These are phyloP conservation scores for Tetraneura akinire DNA, from an alignment of 1,140 invertebrate species.

Conservation along the genomic window DNA sequence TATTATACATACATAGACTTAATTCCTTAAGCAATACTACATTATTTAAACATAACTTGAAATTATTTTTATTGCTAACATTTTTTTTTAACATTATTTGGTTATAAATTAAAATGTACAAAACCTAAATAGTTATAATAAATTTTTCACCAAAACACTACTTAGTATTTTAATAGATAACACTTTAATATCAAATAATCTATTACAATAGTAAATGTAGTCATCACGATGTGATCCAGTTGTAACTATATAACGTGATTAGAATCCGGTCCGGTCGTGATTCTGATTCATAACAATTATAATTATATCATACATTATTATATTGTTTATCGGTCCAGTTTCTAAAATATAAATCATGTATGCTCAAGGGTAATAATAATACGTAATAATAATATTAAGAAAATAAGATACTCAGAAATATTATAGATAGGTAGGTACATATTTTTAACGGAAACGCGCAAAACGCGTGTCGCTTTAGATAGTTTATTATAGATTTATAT, in stretches of 20 bases:
- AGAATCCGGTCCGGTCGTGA: not conserved
- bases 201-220: not conserved
- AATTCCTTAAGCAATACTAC: too few relatives aligned
- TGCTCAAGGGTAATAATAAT: conserved; percentile 14
- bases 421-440: not conserved
- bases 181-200: too few relatives aligned
- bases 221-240: conserved; percentile 17
- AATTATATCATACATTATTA: not conserved
- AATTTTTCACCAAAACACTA: too few relatives aligned
- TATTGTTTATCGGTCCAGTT: not conserved
- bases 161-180: too few relatives aligned
- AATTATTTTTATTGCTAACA: too few relatives aligned
- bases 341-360: conserved; percentile 26
- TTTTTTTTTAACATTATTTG: too few relatives aligned
- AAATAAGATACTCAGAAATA: not conserved
- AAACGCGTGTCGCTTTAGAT: not conserved
- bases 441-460: not conserved
- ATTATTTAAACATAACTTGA: too few relatives aligned
- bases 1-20: too few relatives aligned
- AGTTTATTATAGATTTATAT: too few relatives aligned
- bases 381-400: not conserved
- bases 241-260: not conserved
- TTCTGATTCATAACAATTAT: not conserved
- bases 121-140: too few relatives aligned
- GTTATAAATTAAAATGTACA: too few relatives aligned